phyloP scores from a whole-genome alignment of 37 sponge, comb jelly and placozoan species.

The Chondrosia reniformis region DNA sequence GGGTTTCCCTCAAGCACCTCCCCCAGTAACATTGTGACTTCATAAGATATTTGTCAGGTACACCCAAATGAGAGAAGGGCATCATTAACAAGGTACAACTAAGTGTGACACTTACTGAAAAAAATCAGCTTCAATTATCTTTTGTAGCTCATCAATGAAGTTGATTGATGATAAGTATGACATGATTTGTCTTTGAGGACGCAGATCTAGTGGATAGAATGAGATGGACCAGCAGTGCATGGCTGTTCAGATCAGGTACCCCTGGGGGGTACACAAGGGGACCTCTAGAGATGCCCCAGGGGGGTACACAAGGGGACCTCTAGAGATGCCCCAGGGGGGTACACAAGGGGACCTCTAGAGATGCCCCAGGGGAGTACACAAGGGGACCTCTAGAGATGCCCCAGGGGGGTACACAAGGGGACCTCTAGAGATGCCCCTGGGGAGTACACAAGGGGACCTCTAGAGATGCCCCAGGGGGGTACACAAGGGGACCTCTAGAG shows the following conservation, averaged over 20 bases:
- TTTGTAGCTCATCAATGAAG: conserved; percentile 85
- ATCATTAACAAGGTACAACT: not conserved
- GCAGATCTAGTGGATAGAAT: conserved; percentile 29
- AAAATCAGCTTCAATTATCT: conserved; percentile 66
- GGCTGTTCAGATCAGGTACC: not conserved
- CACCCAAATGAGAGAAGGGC: not conserved
- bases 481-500: not conserved
- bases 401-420: not conserved
- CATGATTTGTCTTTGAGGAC: conserved; percentile 32
- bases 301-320: not conserved
- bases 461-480: not conserved
- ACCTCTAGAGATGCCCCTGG: not conserved
- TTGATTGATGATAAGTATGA: conserved; percentile 40
- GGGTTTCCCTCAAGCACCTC: too few relatives aligned
- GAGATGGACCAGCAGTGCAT: not conserved
- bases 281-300: not conserved
- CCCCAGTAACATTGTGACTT: too few relatives aligned
- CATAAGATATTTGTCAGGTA: too few relatives aligned
- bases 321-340: not conserved
- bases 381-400: not conserved
- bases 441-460: not conserved
- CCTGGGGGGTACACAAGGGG: not conserved
- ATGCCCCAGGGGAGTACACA: not conserved
- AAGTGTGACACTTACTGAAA: conserved; percentile 52
- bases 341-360: not conserved